These are phyloP conservation scores for Agrenia bidenticulata DNA, from an alignment of 2,888 invertebrate genomes.

Conservation along the genomic window DNA sequence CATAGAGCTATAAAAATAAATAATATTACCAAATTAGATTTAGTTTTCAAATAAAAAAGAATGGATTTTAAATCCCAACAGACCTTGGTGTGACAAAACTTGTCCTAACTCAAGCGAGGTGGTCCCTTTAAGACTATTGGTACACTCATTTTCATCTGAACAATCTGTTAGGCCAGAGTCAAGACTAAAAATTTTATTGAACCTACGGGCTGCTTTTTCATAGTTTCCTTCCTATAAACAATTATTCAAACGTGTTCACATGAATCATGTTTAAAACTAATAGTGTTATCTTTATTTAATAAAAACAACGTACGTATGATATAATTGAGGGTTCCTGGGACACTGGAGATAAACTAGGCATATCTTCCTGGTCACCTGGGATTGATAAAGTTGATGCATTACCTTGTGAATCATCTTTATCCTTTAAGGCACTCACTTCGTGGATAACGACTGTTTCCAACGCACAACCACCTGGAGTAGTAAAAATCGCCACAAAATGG, in stretches of 20 bases:
- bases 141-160: constrained; percentile 35
- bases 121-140: constrained; percentile 58
- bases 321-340: constrained; percentile 50
- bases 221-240: constrained; percentile 11
- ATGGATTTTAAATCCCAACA: not conserved
- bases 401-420: constrained; percentile 16
- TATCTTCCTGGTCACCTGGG: constrained; percentile 42
- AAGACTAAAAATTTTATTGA: constrained; percentile 47
- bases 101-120: constrained; percentile 64
- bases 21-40: too few species aligned
- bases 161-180: constrained; percentile 49
- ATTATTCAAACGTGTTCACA: too few species aligned
- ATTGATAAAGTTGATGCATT: constrained; percentile 30
- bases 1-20: too few species aligned
- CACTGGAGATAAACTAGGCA: constrained; percentile 44
- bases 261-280: too few species aligned
- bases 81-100: constrained; percentile 53
- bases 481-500: not conserved
- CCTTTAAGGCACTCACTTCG: constrained; percentile 32
- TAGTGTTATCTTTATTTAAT: too few species aligned
- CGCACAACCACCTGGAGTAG: constrained; percentile 19
- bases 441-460: constrained; percentile 41
- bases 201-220: constrained; percentile 8
- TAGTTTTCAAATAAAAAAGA: too few species aligned
- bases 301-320: constrained; percentile 36